A percentile compares a stretch with the other conserved stretches of the same genome.
Evolutionary conservation across 64 coral and sea anemone genomes (phyloP).

Genomic region (Acropora yongei): DNA sequence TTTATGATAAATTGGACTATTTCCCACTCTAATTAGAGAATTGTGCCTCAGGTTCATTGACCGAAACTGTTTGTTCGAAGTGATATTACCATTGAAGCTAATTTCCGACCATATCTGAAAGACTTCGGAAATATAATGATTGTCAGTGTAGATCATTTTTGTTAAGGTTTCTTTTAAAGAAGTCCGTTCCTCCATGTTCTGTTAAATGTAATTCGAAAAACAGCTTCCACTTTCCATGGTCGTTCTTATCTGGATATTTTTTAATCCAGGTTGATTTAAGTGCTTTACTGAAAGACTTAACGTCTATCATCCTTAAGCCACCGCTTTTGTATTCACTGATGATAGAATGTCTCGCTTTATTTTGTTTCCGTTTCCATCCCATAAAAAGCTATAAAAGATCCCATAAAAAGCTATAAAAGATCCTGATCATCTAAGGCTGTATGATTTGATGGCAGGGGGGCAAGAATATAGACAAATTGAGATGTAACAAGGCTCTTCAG

Average conservation of each 20-base stretch:
- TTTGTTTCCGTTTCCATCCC: conserved; percentile 29
- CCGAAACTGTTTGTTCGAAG: neutral
- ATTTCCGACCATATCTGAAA: neutral
- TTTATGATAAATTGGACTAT: no score
- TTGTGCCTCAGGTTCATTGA: no score
- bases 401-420: conserved; percentile 37
- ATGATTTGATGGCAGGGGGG: neutral
- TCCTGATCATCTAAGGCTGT: neutral
- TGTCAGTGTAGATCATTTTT: conserved; percentile 31
- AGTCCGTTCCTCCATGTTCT: neutral
- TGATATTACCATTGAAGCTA: neutral
- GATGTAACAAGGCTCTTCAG: conserved; percentile 30
- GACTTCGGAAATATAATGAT: conserved; percentile 13
- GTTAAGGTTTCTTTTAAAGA: neutral
- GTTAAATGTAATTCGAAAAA: conserved; percentile 8
- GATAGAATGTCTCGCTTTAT: neutral
- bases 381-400: conserved; percentile 41
- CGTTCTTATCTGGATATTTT: no score
- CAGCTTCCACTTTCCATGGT: no score
- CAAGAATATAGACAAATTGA: conserved; percentile 29
- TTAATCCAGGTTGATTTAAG: neutral
- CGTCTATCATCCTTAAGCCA: conserved; percentile 4
- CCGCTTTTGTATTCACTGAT: conserved; percentile 11
- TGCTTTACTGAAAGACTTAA: conserved; percentile 37
- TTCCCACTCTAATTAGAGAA: no score